Percentiles rank a stretch among this genome's conserved stretches.
phyloP scores from a whole-genome alignment of 2,797 vertebrate genomes.

The Geotrypetes seraphini region DNA sequence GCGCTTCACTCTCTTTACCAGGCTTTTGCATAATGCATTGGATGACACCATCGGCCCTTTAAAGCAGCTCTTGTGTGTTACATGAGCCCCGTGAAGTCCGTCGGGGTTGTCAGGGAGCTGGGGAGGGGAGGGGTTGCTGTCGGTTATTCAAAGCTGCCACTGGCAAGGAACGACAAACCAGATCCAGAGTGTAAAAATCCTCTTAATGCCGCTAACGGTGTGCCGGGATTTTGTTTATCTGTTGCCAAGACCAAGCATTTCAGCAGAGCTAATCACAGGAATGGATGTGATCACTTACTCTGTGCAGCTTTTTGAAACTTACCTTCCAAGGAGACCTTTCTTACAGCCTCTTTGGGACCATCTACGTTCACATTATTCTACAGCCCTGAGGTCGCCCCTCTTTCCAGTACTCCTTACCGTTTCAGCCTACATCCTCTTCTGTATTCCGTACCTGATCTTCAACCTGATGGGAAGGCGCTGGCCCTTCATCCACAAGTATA shows the following conservation, averaged over 20 bases:
- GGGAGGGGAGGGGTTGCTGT: conserved; percentile 16
- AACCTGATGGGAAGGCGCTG: conserved; percentile 49
- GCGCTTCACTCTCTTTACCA: too few species aligned
- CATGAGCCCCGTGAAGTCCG: conserved; percentile 10
- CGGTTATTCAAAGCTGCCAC: conserved; percentile 8
- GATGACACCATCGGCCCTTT: conserved; percentile 2
- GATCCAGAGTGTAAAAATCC: conserved; percentile 9
- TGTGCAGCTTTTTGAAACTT: background rate
- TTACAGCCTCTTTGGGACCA: conserved; percentile 54
- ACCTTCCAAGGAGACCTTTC: conserved; percentile 9
- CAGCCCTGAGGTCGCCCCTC: conserved; percentile 50
- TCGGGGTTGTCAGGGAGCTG: conserved; percentile 16
- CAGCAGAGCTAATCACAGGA: conserved; percentile 6
- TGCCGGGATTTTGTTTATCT: too few species aligned
- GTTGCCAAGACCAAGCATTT: too few species aligned
- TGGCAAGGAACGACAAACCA: conserved; percentile 10
- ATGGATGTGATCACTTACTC: conserved; percentile 5
- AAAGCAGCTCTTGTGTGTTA: conserved; percentile 12
- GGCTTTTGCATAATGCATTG: background rate
- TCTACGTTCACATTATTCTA: conserved; percentile 39
- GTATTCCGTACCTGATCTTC: conserved; percentile 46
- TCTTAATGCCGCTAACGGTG: too few species aligned
- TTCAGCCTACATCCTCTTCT: conserved; percentile 52
- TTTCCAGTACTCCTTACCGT: conserved; percentile 50
- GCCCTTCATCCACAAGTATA: conserved; percentile 44